Percentiles rank a stretch among this genome's conserved stretches.
phyloP scores from a whole-genome alignment of 2,113 vertebrate genomes.

The Edolisoma coerulescens region DNA sequence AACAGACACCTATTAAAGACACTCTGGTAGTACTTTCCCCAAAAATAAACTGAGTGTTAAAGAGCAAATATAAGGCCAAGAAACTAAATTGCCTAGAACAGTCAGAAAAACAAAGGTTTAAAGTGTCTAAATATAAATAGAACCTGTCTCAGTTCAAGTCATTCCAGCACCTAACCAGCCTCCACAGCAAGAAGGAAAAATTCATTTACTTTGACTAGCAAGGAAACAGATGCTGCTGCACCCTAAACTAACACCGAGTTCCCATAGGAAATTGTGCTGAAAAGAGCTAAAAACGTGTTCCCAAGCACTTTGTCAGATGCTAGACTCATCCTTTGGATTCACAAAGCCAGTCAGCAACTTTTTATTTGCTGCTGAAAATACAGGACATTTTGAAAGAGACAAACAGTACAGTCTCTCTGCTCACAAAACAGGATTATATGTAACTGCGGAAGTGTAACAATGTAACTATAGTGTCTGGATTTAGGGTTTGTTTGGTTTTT shows the following conservation, averaged over 20 bases:
- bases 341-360: background rate
- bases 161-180: background rate
- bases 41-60: background rate
- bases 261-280: background rate
- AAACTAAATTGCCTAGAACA: background rate
- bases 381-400: background rate
- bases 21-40: background rate
- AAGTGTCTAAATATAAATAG: background rate
- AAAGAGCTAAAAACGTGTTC: background rate
- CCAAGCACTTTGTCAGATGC: background rate
- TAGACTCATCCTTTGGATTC: background rate
- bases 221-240: background rate
- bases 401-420: background rate
- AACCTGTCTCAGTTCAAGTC: background rate
- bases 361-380: background rate
- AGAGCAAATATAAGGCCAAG: background rate
- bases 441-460: background rate
- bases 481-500: background rate
- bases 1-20: background rate
- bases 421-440: background rate
- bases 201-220: background rate
- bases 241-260: background rate
- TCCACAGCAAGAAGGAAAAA: background rate
- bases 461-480: background rate
- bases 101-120: background rate